phyloP scores from a whole-genome alignment of 2,888 invertebrate genomes.

The Caradrina clavipalpis region DNA sequence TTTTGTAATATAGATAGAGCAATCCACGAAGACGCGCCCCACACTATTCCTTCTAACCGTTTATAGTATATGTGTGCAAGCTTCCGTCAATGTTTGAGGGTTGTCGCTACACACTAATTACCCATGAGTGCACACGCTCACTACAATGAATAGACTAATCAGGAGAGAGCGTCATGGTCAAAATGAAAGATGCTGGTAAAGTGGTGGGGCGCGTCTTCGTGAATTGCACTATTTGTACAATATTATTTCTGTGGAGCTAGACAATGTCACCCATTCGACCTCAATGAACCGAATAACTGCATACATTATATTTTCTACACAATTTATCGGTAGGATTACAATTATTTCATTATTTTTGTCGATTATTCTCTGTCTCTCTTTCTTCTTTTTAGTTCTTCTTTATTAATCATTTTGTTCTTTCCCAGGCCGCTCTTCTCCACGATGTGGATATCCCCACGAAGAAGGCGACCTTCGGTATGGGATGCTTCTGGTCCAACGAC shows the following conservation, averaged over 20 bases:
- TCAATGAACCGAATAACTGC: background rate
- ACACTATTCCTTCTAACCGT: too few species aligned
- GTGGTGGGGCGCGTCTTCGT: too few species aligned
- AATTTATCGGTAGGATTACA: background rate
- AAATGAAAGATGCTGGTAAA: too few species aligned
- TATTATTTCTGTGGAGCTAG: background rate
- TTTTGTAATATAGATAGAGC: too few species aligned
- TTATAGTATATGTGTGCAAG: too few species aligned
- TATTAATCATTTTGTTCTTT: background rate
- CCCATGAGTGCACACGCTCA: too few species aligned
- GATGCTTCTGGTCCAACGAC: slow-evolving; percentile 98
- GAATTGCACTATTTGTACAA: too few species aligned
- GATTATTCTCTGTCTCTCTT: background rate
- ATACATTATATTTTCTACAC: background rate
- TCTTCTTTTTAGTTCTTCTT: background rate
- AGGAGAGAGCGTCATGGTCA: too few species aligned
- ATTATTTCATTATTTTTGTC: background rate
- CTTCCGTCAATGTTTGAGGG: too few species aligned
- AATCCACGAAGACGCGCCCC: too few species aligned
- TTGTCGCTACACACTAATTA: too few species aligned
- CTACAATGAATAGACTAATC: too few species aligned
- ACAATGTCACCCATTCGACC: slow-evolving; percentile 16
- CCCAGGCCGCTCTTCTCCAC: slow-evolving; percentile 89
- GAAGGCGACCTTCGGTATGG: slow-evolving; percentile 97
- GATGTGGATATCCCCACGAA: slow-evolving; percentile 92